Evolutionary conservation across 35 echinoderm and acorn worm species (phyloP).

Genomic region (Stichopus chloronotus): DNA sequence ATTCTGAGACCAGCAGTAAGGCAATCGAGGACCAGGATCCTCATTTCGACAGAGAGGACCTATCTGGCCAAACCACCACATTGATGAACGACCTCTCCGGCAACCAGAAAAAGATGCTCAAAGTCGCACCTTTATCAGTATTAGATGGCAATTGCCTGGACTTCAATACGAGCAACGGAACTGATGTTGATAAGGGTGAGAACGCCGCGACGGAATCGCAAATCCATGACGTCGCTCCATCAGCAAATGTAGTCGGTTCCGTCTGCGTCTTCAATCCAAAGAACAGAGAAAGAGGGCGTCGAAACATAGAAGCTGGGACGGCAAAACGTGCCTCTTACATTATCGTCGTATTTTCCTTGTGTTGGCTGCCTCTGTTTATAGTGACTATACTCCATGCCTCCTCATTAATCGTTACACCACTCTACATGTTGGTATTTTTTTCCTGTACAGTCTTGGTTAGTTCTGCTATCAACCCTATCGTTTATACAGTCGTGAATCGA

Average conservation of each 20-base stretch:
- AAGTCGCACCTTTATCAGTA: background rate
- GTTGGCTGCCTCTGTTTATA: constrained; percentile 83
- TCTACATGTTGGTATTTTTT: constrained; percentile 53
- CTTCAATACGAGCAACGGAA: background rate
- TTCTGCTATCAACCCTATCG: constrained; percentile 81
- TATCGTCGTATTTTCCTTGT: constrained; percentile 77
- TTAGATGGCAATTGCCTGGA: background rate
- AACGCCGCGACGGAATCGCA: constrained; percentile 17
- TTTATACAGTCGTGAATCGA: constrained; percentile 84
- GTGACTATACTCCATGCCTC: constrained; percentile 43
- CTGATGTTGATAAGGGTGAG: background rate
- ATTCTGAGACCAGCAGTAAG: background rate
- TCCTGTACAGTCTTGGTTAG: constrained; percentile 65
- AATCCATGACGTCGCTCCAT: background rate
- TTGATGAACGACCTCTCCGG: no score
- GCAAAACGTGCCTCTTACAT: constrained; percentile 88
- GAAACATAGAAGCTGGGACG: constrained; percentile 76
- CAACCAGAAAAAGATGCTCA: background rate
- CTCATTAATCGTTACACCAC: background rate
- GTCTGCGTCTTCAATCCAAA: constrained; percentile 82
- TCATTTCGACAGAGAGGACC: background rate
- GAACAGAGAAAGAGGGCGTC: constrained; percentile 58
- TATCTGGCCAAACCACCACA: no score
- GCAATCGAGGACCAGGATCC: background rate
- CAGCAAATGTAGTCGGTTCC: constrained; percentile 60